These are phyloP conservation scores for Sinonovacula constricta DNA, from an alignment of 1,140 invertebrate genomes.

Conservation along the genomic window DNA sequence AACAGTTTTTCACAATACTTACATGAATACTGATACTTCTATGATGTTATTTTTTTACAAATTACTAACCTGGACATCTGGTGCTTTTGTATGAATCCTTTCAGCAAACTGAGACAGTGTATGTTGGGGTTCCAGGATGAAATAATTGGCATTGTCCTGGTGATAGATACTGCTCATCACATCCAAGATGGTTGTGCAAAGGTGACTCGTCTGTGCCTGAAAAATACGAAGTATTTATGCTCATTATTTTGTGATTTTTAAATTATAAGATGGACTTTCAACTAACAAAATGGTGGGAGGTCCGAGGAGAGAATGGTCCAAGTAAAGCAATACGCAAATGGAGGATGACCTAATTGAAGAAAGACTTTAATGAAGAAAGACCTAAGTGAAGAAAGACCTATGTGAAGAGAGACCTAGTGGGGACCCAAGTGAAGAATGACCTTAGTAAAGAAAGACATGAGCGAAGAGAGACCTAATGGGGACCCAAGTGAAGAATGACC, in stretches of 20 bases:
- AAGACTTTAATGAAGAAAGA: background rate
- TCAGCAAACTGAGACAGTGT: slow-evolving; percentile 97
- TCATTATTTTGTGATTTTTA: too few relatives aligned
- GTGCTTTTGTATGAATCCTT: slow-evolving; percentile 93
- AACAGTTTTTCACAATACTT: too few relatives aligned
- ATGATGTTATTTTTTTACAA: background rate
- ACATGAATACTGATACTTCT: slow-evolving; percentile 3
- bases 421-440: too few relatives aligned
- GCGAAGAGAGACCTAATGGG: too few relatives aligned
- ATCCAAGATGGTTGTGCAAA: slow-evolving; percentile 95
- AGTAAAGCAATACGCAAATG: too few relatives aligned
- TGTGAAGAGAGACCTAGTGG: background rate
- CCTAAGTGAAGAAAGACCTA: slow-evolving; percentile 1
- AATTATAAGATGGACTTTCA: background rate
- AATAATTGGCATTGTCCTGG: slow-evolving; percentile 99
- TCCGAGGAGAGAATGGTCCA: background rate
- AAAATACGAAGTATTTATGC: too few relatives aligned
- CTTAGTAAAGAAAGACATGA: too few relatives aligned
- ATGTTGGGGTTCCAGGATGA: slow-evolving; percentile 97
- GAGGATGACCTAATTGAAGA: too few relatives aligned
- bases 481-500: too few relatives aligned
- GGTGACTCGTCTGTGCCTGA: slow-evolving; percentile 82
- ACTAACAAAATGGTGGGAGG: background rate
- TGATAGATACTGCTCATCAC: slow-evolving; percentile 98
- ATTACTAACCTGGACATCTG: slow-evolving; percentile 88